Percentiles rank a stretch among this genome's conserved stretches.
Evolutionary conservation across 2,888 invertebrate genomes (phyloP).

Genomic region (Scaptomyza parva): DNA sequence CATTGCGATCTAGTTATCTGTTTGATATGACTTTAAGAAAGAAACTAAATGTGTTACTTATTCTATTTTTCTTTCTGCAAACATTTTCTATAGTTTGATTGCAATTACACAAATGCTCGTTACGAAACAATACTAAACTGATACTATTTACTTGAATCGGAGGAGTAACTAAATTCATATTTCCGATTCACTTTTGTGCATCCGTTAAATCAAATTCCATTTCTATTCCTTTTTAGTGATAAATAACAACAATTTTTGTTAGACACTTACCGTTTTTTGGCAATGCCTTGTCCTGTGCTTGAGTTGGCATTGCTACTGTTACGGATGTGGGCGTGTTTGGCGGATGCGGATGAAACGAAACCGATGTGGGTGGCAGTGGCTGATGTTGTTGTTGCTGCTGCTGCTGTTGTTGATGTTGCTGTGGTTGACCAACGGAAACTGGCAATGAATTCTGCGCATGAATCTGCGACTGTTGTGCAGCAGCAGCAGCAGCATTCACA

Average conservation of each 20-base stretch:
- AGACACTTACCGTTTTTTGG: constrained; percentile 85
- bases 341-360: constrained; percentile 73
- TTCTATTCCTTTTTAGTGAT: too few species aligned
- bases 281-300: constrained; percentile 84
- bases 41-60: neutral
- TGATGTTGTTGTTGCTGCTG: constrained; percentile 66
- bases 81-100: neutral
- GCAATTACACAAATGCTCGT: neutral
- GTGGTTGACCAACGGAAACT: constrained; percentile 53
- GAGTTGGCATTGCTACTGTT: constrained; percentile 67
- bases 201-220: neutral
- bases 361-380: constrained; percentile 66
- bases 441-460: constrained; percentile 54
- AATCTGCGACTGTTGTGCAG: constrained; percentile 90
- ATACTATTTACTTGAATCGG: constrained; percentile 1
- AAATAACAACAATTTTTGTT: neutral
- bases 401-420: constrained; percentile 66
- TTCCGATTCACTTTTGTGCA: constrained; percentile 6
- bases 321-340: constrained; percentile 71
- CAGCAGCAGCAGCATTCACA: constrained; percentile 93
- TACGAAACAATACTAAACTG: neutral
- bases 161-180: constrained; percentile 1
- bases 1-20: too few species aligned
- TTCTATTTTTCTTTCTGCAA: neutral
- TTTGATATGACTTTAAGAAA: too few species aligned